Percentiles rank a stretch among this genome's conserved stretches.
phyloP scores from a whole-genome alignment of 1,140 invertebrate species.

The Pissodes strobi region DNA sequence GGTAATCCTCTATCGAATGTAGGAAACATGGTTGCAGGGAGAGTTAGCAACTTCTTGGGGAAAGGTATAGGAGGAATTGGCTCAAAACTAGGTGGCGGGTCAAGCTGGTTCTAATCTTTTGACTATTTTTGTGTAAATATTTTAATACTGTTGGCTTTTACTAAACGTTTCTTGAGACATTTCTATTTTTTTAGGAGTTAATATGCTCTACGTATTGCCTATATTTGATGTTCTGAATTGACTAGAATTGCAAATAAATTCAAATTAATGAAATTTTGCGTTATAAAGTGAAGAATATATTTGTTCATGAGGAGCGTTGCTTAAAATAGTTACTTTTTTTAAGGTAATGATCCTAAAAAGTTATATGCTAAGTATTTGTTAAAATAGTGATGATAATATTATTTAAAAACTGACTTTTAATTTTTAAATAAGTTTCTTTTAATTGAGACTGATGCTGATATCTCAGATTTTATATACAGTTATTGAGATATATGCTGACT shows the following conservation, averaged over 20 bases:
- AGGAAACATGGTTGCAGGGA: conserved; percentile 74
- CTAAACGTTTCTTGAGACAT: not conserved
- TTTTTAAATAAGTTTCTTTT: too few relatives aligned
- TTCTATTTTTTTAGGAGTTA: not conserved
- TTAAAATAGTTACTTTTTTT: too few relatives aligned
- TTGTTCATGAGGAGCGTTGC: too few relatives aligned
- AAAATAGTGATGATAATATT: too few relatives aligned
- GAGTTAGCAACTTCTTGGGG: conserved; percentile 80
- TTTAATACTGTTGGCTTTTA: not conserved
- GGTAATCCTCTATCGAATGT: conserved; percentile 69
- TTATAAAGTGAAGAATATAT: too few relatives aligned
- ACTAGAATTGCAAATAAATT: too few relatives aligned
- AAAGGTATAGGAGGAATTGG: conserved; percentile 82
- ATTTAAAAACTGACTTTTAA: too few relatives aligned
- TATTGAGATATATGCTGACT: not conserved
- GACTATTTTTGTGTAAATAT: not conserved
- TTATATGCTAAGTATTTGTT: too few relatives aligned
- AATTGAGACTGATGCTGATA: not conserved
- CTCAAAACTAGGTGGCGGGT: conserved; percentile 72
- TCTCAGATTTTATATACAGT: not conserved
- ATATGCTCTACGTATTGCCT: not conserved
- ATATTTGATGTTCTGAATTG: not conserved
- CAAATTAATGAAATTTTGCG: too few relatives aligned
- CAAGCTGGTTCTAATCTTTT: conserved; percentile 39
- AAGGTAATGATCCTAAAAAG: too few relatives aligned